These are phyloP conservation scores for Coboldia fuscipes DNA, from an alignment of 1,140 invertebrate genomes.

Conservation along the genomic window DNA sequence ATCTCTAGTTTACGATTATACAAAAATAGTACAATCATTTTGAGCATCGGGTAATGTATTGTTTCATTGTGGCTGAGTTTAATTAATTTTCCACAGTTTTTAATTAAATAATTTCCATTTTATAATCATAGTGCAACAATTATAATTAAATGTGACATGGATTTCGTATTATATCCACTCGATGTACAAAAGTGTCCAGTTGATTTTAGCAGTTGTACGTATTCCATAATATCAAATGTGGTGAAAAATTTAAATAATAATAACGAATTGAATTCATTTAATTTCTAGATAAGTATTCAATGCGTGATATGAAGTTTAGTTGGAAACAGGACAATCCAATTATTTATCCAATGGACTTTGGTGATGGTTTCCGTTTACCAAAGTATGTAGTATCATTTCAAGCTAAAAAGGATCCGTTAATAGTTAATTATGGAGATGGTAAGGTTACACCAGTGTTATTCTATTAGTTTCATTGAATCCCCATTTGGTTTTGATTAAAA, in stretches of 20 bases:
- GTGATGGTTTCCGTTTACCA: slow-evolving; percentile 26
- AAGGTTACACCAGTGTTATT: neutral
- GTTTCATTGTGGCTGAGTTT: neutral
- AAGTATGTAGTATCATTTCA: slow-evolving; percentile 25
- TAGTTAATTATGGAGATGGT: slow-evolving; percentile 6
- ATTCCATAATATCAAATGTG: slow-evolving; percentile 1
- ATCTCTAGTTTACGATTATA: slow-evolving; percentile 32
- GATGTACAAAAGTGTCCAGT: slow-evolving; percentile 35
- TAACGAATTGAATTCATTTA: slow-evolving; percentile 2
- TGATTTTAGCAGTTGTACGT: slow-evolving; percentile 38
- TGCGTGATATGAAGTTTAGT: slow-evolving; percentile 28
- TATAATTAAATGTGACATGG: slow-evolving; percentile 36
- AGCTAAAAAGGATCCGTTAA: slow-evolving; percentile 1
- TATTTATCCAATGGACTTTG: slow-evolving; percentile 25
- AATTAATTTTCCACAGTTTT: slow-evolving; percentile 1
- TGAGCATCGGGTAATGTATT: slow-evolving; percentile 28
- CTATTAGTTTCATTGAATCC: no score
- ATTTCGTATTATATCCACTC: slow-evolving; percentile 33
- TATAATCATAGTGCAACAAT: slow-evolving; percentile 36
- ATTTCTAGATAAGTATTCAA: slow-evolving; percentile 30
- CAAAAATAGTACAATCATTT: slow-evolving; percentile 29
- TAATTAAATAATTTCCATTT: slow-evolving; percentile 17
- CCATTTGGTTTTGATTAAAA: slow-evolving; percentile 2
- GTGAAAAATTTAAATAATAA: slow-evolving; percentile 1
- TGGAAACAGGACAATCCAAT: slow-evolving; percentile 28